Percentiles rank a stretch among this genome's conserved stretches.
These are phyloP conservation scores for Anagyrus pseudococci DNA, from an alignment of 2,888 invertebrate species.

Conservation along the genomic window DNA sequence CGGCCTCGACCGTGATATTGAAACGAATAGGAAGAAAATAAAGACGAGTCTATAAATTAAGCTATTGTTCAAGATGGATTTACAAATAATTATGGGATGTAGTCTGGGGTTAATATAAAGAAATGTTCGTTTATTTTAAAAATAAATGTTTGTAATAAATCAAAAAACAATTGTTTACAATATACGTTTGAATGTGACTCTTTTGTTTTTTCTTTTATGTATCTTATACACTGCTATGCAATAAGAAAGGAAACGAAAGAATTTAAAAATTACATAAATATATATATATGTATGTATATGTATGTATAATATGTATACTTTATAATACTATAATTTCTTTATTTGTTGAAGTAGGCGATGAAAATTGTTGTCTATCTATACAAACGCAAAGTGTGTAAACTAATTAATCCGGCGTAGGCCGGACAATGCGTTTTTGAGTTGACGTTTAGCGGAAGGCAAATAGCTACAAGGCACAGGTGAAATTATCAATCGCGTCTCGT, in stretches of 20 bases:
- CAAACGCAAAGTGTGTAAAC: conserved; percentile 7
- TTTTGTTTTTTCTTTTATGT: not conserved
- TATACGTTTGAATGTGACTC: not conserved
- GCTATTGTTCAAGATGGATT: too few species aligned
- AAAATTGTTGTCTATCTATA: conserved; percentile 16
- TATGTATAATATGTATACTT: not conserved
- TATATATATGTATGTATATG: not conserved
- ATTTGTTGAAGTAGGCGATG: conserved; percentile 3
- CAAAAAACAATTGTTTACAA: conserved; percentile 1
- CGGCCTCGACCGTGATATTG: too few species aligned
- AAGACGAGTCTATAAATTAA: too few species aligned
- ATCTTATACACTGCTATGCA: not conserved
- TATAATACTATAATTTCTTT: conserved; percentile 8
- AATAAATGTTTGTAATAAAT: conserved; percentile 10
- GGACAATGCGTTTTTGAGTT: not conserved
- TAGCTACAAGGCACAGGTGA: conserved; percentile 36
- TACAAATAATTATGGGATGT: too few species aligned
- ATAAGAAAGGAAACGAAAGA: not conserved
- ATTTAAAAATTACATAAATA: conserved; percentile 2
- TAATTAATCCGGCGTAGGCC: conserved; percentile 6
- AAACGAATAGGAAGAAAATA: too few species aligned
- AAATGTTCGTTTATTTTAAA: conserved; percentile 6
- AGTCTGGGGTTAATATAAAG: too few species aligned
- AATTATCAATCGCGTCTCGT: conserved; percentile 29
- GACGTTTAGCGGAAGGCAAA: conserved; percentile 14